Percentiles rank a stretch among this genome's conserved stretches.
These are phyloP conservation scores for Danaus chrysippus DNA, from an alignment of 2,888 invertebrate species.

Conservation along the genomic window DNA sequence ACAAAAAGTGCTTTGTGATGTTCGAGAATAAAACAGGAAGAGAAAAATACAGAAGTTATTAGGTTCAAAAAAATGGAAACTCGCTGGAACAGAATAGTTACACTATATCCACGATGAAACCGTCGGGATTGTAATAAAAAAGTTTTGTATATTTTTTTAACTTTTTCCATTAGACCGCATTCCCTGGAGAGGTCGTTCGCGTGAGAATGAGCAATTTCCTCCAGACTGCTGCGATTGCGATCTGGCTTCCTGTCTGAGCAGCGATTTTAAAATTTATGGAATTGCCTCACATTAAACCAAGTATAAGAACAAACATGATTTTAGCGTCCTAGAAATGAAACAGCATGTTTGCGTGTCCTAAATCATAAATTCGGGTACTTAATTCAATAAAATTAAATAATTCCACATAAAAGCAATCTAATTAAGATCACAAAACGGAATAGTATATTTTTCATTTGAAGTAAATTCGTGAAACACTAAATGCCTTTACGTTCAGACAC, in stretches of 20 bases:
- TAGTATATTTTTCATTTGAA: background rate
- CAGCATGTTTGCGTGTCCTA: background rate
- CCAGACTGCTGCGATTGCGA: conserved; percentile 73
- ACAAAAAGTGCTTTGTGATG: too few species aligned
- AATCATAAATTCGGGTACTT: too few species aligned
- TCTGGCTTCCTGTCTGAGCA: conserved; percentile 75
- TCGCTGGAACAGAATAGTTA: conserved; percentile 28
- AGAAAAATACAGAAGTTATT: background rate
- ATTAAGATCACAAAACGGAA: too few species aligned
- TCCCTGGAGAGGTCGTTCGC: conserved; percentile 66
- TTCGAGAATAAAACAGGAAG: background rate
- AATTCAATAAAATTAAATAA: too few species aligned
- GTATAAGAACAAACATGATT: conserved; percentile 55
- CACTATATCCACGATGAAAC: conserved; percentile 36
- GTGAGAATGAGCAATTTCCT: conserved; percentile 79
- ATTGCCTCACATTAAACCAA: conserved; percentile 70
- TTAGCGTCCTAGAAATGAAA: conserved; percentile 15
- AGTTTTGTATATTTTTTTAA: conserved; percentile 72
- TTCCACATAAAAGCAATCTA: too few species aligned
- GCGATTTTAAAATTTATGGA: conserved; percentile 77
- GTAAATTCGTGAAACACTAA: background rate
- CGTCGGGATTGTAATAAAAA: conserved; percentile 59
- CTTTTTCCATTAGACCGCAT: conserved; percentile 74
- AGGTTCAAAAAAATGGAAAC: conserved; percentile 1
- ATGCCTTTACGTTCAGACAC: conserved; percentile 26